Base-by-base conservation (phyloP, 1,140 invertebrate species). In the Meloidogyne floridensis region DNA sequence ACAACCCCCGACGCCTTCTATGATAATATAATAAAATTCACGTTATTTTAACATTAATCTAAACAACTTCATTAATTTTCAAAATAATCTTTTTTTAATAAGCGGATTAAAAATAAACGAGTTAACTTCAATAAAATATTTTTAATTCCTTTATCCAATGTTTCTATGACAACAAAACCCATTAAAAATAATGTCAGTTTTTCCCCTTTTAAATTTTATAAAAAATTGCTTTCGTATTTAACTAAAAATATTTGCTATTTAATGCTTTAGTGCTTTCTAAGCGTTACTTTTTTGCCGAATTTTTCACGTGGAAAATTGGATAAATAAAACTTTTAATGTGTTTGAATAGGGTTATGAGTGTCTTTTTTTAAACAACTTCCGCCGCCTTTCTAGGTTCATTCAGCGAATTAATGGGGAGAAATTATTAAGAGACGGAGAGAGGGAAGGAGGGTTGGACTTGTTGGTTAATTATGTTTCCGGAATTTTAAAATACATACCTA, bases 171-270 rank as follows among this genome's bases (percentile, higher is more conserved):
- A 65, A 65, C 59, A 13, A 59, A 3, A 15, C 2, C 11, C 59
- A 65, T 65, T 65, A n/a, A 65, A 5, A n/a, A 7, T n/a, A 65
- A 65, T 0, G 5, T n/a, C 15, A 54, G 11, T 54, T 54, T 65
- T 65, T 65, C 1, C 5, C 1, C 4, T 0, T n/a, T n/a, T 7
- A n/a, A 65, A 2, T n/a, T 6, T 6, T n/a, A 13, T n/a, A 65
- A 65, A 65, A 65, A 65, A 65, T 65, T 65, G n/a, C 59, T 65
- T 65, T n/a, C n/a, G 59, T 65, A 8, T n/a, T 59, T 65, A 13
- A 65, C 4, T 47, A 47, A 47, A 47, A 47, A 47, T 47, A 47
- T 47, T 47, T 8, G 47, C n/a, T 65, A n/a, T 18, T 59, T 59
- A 2, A 15, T 13, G 11, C 56, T n/a, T 6, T n/a, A 7, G 7